phyloP scores from a whole-genome alignment of 2,888 invertebrate species.

The Cheilosia grossa region DNA sequence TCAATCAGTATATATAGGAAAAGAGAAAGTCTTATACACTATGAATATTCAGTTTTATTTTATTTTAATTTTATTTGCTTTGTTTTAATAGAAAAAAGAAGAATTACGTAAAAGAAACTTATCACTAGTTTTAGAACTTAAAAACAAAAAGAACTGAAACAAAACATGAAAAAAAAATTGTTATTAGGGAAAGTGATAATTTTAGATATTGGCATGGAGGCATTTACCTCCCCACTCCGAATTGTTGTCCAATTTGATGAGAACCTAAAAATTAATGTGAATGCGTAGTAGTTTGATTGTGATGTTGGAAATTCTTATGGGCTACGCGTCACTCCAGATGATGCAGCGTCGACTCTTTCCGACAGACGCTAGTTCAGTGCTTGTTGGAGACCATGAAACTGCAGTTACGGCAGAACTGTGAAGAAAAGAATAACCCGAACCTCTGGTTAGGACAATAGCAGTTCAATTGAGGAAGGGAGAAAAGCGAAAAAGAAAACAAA shows the following conservation, averaged over 20 bases:
- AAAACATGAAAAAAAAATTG: background rate
- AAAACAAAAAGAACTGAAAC: constrained; percentile 43
- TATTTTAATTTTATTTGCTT: constrained; percentile 21
- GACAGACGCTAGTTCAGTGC: constrained; percentile 91
- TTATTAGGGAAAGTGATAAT: background rate
- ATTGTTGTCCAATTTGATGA: constrained; percentile 36
- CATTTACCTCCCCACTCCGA: constrained; percentile 57
- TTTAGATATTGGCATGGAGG: background rate
- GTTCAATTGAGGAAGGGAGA: constrained; percentile 31
- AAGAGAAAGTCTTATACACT: constrained; percentile 48
- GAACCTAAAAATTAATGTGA: constrained; percentile 65
- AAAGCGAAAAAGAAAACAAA: constrained; percentile 57
- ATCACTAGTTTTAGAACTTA: constrained; percentile 61
- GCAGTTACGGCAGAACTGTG: constrained; percentile 92
- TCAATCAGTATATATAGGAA: constrained; percentile 31
- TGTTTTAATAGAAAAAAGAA: constrained; percentile 37
- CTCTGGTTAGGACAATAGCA: constrained; percentile 63
- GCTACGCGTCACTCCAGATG: constrained; percentile 89
- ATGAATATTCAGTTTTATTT: constrained; percentile 49
- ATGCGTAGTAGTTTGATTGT: constrained; percentile 69
- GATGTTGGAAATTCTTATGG: constrained; percentile 48
- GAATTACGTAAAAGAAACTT: constrained; percentile 60
- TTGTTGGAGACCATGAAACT: constrained; percentile 94
- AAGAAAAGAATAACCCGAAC: constrained; percentile 81
- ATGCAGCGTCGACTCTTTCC: constrained; percentile 92